phyloP scores from a whole-genome alignment of 2,113 vertebrate species.

The Laticauda laticaudata region DNA sequence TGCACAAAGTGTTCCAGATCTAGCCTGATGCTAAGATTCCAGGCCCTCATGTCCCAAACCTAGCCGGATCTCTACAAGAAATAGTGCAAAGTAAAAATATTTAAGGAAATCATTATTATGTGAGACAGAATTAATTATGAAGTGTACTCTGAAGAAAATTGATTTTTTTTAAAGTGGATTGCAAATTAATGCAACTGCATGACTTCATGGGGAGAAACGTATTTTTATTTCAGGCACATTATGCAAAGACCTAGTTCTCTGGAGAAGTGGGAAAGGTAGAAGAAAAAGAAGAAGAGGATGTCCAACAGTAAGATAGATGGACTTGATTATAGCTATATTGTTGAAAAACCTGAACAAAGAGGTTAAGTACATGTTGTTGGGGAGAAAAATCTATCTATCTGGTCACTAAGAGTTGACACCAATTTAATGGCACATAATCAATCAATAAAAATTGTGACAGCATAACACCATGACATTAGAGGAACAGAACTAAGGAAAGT shows the following conservation, averaged over 20 bases:
- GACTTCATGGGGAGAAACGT: not conserved
- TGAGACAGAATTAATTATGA: not conserved
- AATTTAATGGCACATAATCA: not conserved
- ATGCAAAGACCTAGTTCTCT: not conserved
- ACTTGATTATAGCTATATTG: not conserved
- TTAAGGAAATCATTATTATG: not conserved
- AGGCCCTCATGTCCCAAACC: not conserved
- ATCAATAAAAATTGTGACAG: not conserved
- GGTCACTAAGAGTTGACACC: not conserved
- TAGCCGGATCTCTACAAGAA: not conserved
- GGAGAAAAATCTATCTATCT: not conserved
- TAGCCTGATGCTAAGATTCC: not conserved
- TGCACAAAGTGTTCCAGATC: not conserved
- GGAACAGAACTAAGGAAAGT: not conserved
- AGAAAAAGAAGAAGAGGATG: not conserved
- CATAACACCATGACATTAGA: not conserved
- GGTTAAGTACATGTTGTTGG: not conserved
- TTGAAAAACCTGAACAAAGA: not conserved
- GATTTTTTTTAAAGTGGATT: not conserved
- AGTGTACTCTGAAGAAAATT: not conserved
- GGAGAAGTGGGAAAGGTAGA: not conserved
- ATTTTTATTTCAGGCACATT: not conserved
- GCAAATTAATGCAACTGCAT: not conserved
- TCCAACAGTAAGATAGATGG: not conserved
- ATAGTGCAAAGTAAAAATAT: not conserved